Conservation (phyloP, 2,113 vertebrate genomes). For the Vicugna pacos region DNA sequence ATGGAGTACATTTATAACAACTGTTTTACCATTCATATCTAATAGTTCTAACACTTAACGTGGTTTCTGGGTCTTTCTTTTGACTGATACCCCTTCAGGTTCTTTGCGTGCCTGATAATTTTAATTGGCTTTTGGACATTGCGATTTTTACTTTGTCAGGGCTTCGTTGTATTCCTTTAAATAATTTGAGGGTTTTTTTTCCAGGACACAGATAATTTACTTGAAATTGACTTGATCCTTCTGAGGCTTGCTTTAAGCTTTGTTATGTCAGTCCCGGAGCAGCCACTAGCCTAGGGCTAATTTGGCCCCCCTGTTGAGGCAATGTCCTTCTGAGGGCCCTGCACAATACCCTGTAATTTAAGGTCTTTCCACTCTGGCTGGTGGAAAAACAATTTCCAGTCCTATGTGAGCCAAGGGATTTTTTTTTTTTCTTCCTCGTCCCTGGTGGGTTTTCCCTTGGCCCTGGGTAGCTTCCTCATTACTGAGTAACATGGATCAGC, state of each 20-base stretch:
- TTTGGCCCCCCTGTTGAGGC: neutral
- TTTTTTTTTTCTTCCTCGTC: neutral
- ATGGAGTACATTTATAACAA: neutral
- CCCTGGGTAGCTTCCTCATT: neutral
- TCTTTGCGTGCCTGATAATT: neutral
- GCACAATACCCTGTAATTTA: neutral
- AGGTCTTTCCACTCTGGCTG: neutral
- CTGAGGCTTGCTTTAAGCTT: neutral
- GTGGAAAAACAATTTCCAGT: neutral
- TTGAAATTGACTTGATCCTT: neutral
- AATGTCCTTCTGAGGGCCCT: neutral
- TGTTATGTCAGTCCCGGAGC: neutral
- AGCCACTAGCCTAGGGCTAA: neutral
- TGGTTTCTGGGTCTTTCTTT: neutral
- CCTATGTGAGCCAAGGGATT: neutral
- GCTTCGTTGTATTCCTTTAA: neutral
- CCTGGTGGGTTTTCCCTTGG: neutral
- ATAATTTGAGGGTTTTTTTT: neutral
- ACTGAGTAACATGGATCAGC: neutral
- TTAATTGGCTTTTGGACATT: neutral
- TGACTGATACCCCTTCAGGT: neutral
- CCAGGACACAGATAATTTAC: neutral
- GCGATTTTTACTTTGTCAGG: neutral
- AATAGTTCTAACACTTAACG: neutral
- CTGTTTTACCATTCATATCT: neutral